Conservation (phyloP, 1,140 invertebrate species). For the Trinorchestia longiramus region DNA sequence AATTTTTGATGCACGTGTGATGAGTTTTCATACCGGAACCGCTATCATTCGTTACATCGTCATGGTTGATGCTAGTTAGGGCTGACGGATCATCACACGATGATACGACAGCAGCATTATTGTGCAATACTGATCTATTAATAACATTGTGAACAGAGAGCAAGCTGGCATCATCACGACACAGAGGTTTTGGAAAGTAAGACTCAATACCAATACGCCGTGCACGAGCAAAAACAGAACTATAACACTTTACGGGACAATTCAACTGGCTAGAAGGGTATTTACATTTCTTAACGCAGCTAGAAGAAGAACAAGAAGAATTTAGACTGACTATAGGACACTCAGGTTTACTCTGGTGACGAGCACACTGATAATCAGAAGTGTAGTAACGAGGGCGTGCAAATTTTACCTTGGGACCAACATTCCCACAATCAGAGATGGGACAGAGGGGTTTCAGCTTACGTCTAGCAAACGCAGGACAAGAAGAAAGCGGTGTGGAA, state of each 20-base stretch:
- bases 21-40: neutral
- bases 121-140: neutral
- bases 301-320: neutral
- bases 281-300: neutral
- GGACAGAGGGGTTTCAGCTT: neutral
- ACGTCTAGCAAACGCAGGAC: neutral
- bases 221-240: slow-evolving; percentile 14
- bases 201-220: slow-evolving; percentile 4
- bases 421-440: neutral
- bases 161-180: no score
- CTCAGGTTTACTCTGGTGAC: neutral
- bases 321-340: neutral
- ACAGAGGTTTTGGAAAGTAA: neutral
- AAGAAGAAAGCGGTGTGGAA: neutral
- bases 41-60: neutral
- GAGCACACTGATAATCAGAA: neutral
- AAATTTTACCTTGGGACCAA: neutral
- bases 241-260: neutral
- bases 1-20: neutral
- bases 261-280: neutral
- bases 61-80: neutral
- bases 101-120: neutral
- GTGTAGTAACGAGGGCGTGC: neutral
- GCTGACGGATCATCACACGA: neutral
- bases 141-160: neutral